Evolutionary conservation across 2,113 vertebrate species (phyloP).

Genomic region (Asarcornis scutulata): DNA sequence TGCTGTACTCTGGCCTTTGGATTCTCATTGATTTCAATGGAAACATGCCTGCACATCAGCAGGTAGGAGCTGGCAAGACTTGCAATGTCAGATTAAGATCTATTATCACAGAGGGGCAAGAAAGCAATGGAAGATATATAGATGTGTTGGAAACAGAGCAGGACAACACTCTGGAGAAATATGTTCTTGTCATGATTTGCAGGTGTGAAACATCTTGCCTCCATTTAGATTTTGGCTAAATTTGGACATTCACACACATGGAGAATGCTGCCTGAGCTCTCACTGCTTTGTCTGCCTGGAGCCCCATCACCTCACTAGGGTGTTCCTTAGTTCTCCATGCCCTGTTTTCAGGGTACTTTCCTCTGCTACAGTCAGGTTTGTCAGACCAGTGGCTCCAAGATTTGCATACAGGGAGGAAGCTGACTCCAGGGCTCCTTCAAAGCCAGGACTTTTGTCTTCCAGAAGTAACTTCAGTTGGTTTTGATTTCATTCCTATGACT

Average conservation of each 20-base stretch:
- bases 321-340: neutral
- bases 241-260: neutral
- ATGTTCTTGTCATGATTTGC: neutral
- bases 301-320: neutral
- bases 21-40: neutral
- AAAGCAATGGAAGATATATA: neutral
- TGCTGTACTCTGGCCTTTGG: neutral
- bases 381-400: neutral
- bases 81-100: neutral
- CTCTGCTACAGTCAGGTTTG: neutral
- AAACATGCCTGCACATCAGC: neutral
- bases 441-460: neutral
- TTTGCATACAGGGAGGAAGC: neutral
- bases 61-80: neutral
- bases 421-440: neutral
- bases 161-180: neutral
- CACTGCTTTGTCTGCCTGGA: neutral
- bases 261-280: neutral
- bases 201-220: neutral
- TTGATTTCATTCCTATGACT: neutral
- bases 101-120: neutral
- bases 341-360: neutral
- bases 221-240: neutral
- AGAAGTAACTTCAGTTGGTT: neutral
- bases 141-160: neutral